Conservation (phyloP, 2,797 vertebrate genomes). For the Anniella stebbinsi region DNA sequence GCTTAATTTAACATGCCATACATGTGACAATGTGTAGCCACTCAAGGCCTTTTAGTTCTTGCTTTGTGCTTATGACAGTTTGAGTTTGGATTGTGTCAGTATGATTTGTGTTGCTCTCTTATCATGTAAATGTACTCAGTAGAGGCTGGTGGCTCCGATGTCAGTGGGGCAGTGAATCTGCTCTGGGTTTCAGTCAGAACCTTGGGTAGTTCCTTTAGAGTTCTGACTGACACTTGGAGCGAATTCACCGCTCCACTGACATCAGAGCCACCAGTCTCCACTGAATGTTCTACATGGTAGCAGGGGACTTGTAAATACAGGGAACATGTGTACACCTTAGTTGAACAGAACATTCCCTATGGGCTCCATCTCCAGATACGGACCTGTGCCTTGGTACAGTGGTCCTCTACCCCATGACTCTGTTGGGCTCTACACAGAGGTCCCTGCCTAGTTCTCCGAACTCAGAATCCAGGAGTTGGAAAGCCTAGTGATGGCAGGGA, state of each 20-base stretch:
- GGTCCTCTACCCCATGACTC: no score
- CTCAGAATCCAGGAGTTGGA: neutral
- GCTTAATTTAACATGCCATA: neutral
- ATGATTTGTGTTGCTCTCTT: neutral
- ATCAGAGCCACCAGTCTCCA: no score
- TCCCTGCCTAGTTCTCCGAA: neutral
- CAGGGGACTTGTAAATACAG: no score
- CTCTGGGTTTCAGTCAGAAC: no score
- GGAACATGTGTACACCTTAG: neutral
- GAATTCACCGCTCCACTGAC: no score
- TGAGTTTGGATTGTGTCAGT: neutral
- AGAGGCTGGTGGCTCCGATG: no score
- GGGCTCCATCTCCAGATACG: neutral
- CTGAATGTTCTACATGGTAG: no score
- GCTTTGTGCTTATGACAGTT: neutral
- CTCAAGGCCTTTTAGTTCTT: neutral
- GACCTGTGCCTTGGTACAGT: neutral
- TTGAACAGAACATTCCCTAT: no score
- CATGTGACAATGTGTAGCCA: neutral
- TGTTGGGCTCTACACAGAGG: neutral
- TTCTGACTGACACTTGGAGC: no score
- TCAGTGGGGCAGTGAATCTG: no score
- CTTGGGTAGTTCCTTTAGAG: no score
- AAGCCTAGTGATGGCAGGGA: neutral
- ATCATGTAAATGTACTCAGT: neutral